Conservation (phyloP, 1,140 invertebrate genomes). For the Apocrypta bakeri region DNA sequence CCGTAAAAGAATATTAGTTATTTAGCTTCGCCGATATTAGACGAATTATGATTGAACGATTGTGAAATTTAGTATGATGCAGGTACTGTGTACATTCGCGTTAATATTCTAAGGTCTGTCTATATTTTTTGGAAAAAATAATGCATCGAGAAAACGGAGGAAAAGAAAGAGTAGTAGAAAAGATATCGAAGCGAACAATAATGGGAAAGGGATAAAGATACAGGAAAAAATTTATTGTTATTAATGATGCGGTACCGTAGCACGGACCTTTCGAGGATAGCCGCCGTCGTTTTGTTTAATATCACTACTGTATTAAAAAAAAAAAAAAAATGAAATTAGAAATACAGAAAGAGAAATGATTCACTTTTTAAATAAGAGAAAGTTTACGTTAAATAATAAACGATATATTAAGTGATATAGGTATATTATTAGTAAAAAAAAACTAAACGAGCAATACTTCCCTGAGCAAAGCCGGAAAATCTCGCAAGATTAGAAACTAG, state of each 20-base stretch:
- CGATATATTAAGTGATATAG: slow-evolving; percentile 32
- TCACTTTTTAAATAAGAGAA: slow-evolving; percentile 35
- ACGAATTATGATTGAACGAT: neutral
- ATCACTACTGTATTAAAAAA: slow-evolving; percentile 15
- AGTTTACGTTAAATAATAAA: slow-evolving; percentile 34
- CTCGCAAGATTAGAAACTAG: neutral
- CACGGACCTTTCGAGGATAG: slow-evolving; percentile 23
- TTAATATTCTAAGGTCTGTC: slow-evolving; percentile 19
- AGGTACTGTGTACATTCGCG: slow-evolving; percentile 18
- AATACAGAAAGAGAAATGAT: neutral
- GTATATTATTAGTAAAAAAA: slow-evolving; percentile 7
- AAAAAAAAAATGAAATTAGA: neutral
- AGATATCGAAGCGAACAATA: neutral
- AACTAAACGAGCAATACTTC: slow-evolving; percentile 39
- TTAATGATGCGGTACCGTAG: slow-evolving; percentile 22
- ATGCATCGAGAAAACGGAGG: neutral
- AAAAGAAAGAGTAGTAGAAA: neutral
- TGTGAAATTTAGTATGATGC: slow-evolving; percentile 21
- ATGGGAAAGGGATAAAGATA: neutral
- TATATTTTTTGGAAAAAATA: slow-evolving; percentile 25
- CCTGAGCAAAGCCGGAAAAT: slow-evolving; percentile 1
- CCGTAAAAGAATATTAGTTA: neutral
- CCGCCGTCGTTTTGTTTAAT: slow-evolving; percentile 33
- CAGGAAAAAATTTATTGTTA: slow-evolving; percentile 38
- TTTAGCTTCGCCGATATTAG: neutral